phyloP scores from a whole-genome alignment of 2,797 vertebrate species.

The Myotis pilosus region DNA sequence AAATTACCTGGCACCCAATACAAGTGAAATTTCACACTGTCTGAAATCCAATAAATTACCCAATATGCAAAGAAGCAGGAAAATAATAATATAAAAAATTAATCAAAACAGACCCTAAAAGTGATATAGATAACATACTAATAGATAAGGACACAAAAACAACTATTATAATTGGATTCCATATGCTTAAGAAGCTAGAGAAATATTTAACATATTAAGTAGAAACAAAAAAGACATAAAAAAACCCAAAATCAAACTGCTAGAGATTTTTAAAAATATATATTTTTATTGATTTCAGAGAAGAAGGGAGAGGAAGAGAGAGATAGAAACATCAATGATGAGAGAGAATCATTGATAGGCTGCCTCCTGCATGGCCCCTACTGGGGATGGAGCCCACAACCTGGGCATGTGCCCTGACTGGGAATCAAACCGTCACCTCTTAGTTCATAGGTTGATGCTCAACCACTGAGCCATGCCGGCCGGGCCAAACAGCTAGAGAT shows the following conservation, averaged over 20 bases:
- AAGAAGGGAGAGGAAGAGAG: no score
- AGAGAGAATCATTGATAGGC: no score
- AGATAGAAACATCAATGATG: no score
- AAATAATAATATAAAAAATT: constrained; percentile 2
- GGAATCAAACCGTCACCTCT: no score
- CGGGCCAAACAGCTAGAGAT: neutral
- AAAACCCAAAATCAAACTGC: neutral
- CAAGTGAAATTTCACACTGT: constrained; percentile 5
- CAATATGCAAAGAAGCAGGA: neutral
- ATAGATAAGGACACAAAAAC: neutral
- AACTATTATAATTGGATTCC: neutral
- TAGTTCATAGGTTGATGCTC: no score
- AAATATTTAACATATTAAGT: neutral
- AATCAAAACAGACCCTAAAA: neutral
- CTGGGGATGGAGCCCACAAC: no score
- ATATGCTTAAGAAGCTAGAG: neutral
- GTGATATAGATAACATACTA: neutral
- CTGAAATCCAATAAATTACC: neutral
- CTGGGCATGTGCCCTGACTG: no score
- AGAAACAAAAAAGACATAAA: constrained; percentile 12
- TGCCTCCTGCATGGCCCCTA: no score
- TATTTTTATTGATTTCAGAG: no score
- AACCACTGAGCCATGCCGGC: no score
- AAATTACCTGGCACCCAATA: neutral
- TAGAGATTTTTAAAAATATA: no score